Evolutionary conservation across 2,113 vertebrate species (phyloP), one percentile per base, ranked within the genome.

Genomic region (Alligator sinensis): DNA sequence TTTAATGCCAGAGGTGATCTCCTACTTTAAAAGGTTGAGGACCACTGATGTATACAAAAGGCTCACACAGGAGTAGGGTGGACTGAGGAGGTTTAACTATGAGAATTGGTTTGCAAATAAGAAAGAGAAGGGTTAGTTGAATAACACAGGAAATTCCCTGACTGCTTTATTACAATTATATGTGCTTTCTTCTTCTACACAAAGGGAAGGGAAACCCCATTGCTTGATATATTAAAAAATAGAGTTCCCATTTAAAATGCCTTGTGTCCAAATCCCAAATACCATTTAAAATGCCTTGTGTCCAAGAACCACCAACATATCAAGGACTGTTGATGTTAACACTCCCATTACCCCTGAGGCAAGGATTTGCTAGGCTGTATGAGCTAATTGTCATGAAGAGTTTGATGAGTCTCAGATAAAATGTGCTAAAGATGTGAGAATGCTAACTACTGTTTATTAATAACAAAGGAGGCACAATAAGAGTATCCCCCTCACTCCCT

Each of bases 111-210:
- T 38, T 74, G 25, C 28, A 27, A 24, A 9, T 47, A 38, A 38
- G 2, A 24, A 3, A n/a, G 15, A 17, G 2, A 64, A 25, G 2
- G 1, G 4, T 38, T 2, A 59, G 30, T 54, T 64, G 66, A 13
- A 54, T 34, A 64, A 15, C 62, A 15, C 27, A 55, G 81, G 64
- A 30, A 30, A 17, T 34, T 66, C 55, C 19, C 62, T 78, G 27
- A 55, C 19, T 58, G 34, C 55, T 22, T 66, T 11, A 9, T 47
- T 47, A 55, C 64, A 11, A 18, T 24, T 59, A 5, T 3, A 24
- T 4, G 47, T 0, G 0, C 13, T 3, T 6, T 9, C 75, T 22
- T 1, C 9, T 0, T 3, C 84, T 7, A 0, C 77, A 62, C 72
- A 17, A 28, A 34, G 38, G 47, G 64, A 4, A 74, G 2, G 17